Percentiles rank a stretch among this genome's conserved stretches.
Conservation (phyloP, 2,888 invertebrate genomes). For the Pristionchus entomophagus region DNA sequence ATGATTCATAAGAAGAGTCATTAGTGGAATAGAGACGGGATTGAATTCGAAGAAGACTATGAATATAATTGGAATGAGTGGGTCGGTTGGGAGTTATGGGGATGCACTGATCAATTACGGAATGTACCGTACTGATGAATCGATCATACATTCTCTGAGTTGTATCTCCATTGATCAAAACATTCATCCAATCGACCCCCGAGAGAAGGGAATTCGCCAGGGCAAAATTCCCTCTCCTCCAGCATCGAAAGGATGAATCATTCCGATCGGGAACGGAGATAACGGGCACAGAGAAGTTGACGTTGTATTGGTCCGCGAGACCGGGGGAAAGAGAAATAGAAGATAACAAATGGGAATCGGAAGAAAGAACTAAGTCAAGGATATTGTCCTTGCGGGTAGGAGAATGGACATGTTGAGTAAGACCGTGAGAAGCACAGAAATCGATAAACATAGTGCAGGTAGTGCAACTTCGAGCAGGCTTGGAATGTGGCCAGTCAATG, state of each 20-base stretch:
- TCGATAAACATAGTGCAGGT: neutral
- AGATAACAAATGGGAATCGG: neutral
- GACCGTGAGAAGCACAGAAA: neutral
- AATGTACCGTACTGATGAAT: neutral
- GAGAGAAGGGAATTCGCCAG: neutral
- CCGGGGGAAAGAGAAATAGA: neutral
- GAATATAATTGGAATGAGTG: neutral
- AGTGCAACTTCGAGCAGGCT: neutral
- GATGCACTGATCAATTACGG: neutral
- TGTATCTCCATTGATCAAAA: neutral
- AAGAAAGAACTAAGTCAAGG: neutral
- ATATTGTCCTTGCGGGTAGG: neutral
- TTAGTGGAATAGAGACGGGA: neutral
- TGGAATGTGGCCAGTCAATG: neutral
- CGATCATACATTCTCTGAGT: neutral
- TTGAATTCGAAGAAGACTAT: neutral
- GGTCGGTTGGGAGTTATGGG: neutral
- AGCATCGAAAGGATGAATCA: neutral
- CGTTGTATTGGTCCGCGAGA: neutral
- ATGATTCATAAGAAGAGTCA: neutral
- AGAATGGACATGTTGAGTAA: neutral
- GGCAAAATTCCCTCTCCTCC: neutral
- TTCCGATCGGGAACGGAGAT: neutral
- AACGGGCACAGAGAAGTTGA: neutral
- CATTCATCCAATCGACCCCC: neutral